Percentiles rank a stretch among this genome's conserved stretches.
phyloP scores from a whole-genome alignment of 2,113 vertebrate species.

The Microcebus murinus region DNA sequence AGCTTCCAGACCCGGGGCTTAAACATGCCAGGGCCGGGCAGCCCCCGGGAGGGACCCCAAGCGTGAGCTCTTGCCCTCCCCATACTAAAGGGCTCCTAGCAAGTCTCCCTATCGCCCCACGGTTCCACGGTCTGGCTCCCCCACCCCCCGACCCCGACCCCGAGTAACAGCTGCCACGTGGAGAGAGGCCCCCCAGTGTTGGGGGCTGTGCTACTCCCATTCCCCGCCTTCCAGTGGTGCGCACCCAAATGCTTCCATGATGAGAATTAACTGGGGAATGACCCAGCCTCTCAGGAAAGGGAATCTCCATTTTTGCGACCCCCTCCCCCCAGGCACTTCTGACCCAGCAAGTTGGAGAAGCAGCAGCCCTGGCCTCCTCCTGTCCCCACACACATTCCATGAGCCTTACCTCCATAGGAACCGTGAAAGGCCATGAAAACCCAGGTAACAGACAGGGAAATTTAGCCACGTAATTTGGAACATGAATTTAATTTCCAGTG shows the following conservation, averaged over 20 bases:
- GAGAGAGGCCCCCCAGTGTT: rapidly evolving
- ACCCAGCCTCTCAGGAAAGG: not conserved
- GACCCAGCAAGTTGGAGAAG: not conserved
- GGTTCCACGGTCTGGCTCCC: not conserved
- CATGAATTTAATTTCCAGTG: conserved; percentile 49
- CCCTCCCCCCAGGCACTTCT: not conserved
- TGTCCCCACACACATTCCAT: rapidly evolving
- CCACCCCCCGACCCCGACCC: not conserved
- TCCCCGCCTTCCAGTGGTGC: not conserved
- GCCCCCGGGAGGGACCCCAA: too few relatives aligned
- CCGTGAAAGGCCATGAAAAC: conserved; percentile 71
- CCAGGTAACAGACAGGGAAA: conserved; percentile 53
- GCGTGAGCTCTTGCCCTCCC: not conserved
- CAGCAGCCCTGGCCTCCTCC: rapidly evolving
- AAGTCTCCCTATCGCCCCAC: rapidly evolving
- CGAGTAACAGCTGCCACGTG: not conserved
- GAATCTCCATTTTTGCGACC: not conserved
- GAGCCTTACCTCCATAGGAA: not conserved
- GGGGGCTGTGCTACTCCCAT: rapidly evolving
- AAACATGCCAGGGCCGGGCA: not conserved
- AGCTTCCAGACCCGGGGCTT: not conserved
- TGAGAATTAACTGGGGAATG: not conserved
- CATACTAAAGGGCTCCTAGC: not conserved
- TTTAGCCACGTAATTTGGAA: conserved; percentile 64
- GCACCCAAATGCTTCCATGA: not conserved